These are phyloP conservation scores for Drosophila seguyi DNA, from an alignment of 1,140 invertebrate genomes.

Conservation along the genomic window DNA sequence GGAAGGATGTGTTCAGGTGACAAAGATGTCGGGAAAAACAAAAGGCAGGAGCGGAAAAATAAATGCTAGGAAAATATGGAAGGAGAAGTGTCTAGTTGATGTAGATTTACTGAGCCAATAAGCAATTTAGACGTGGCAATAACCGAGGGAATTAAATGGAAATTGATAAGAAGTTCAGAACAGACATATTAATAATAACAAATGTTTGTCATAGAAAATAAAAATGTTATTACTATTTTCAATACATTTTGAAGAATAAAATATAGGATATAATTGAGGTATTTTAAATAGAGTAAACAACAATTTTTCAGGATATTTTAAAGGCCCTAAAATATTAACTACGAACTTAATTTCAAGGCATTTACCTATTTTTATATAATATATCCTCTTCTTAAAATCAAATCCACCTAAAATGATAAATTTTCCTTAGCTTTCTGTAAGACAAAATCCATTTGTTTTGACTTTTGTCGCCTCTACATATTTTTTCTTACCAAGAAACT, in stretches of 20 bases:
- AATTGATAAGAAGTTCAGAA: slow-evolving; percentile 11
- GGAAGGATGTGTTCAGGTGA: slow-evolving; percentile 51
- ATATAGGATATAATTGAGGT: no score
- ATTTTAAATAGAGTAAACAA: no score
- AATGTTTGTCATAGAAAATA: no score
- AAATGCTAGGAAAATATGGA: slow-evolving; percentile 8
- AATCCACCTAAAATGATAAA: not conserved
- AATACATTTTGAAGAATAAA: no score
- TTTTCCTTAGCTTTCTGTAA: not conserved
- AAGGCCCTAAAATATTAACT: not conserved
- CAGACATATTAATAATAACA: not conserved
- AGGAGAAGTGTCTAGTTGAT: slow-evolving; percentile 25
- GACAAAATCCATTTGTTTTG: not conserved
- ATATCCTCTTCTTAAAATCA: not conserved
- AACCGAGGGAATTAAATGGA: slow-evolving; percentile 15
- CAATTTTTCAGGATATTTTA: accelerated
- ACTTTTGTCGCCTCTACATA: slow-evolving; percentile 27
- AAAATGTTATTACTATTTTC: not conserved
- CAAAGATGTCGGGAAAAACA: slow-evolving; percentile 48
- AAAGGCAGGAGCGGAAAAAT: slow-evolving; percentile 12
- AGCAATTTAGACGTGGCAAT: slow-evolving; percentile 16
- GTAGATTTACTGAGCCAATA: slow-evolving; percentile 24
- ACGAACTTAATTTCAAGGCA: not conserved
- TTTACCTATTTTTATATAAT: not conserved
- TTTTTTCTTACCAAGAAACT: slow-evolving; percentile 41